Percentiles rank a stretch among this genome's conserved stretches.
Evolutionary conservation across 2,888 invertebrate species (phyloP).

Genomic region (Oeneis ivallda): DNA sequence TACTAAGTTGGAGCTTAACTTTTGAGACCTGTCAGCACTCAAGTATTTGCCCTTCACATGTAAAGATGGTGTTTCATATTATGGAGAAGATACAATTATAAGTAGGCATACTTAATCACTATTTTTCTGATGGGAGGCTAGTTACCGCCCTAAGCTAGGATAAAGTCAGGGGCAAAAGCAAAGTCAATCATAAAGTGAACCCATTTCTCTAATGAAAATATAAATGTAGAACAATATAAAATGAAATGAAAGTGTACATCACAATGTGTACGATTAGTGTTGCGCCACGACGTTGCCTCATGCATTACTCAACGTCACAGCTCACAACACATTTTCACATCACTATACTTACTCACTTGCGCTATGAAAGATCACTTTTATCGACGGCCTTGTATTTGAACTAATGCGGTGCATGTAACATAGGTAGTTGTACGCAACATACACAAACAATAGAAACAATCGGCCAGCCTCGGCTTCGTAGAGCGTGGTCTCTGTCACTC

Average conservation of each 20-base stretch:
- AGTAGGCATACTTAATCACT: too few relatives aligned
- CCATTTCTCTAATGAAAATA: slow-evolving; percentile 8
- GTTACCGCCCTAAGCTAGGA: too few relatives aligned
- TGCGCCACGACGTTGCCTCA: slow-evolving; percentile 38
- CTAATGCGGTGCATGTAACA: slow-evolving; percentile 1
- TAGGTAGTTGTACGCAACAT: too few relatives aligned
- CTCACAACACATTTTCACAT: slow-evolving; percentile 40
- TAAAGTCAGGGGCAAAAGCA: too few relatives aligned
- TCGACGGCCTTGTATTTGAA: slow-evolving; percentile 26
- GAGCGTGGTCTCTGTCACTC: too few relatives aligned
- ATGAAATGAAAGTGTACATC: slow-evolving; percentile 33
- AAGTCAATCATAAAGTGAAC: background rate
- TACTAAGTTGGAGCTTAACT: background rate
- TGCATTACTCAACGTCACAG: slow-evolving; percentile 38
- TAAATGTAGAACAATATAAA: slow-evolving; percentile 25
- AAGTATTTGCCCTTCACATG: slow-evolving; percentile 8
- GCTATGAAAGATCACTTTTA: slow-evolving; percentile 25
- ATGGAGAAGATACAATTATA: too few relatives aligned
- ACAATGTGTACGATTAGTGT: slow-evolving; percentile 34
- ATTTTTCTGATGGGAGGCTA: too few relatives aligned
- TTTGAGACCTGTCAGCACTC: background rate
- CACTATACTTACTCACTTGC: slow-evolving; percentile 33
- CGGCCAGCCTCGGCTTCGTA: too few relatives aligned
- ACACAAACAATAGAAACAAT: too few relatives aligned
- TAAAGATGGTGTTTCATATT: background rate